Evolutionary conservation across 2,888 invertebrate species (phyloP).

Genomic region (Scaptomyza tumidula): DNA sequence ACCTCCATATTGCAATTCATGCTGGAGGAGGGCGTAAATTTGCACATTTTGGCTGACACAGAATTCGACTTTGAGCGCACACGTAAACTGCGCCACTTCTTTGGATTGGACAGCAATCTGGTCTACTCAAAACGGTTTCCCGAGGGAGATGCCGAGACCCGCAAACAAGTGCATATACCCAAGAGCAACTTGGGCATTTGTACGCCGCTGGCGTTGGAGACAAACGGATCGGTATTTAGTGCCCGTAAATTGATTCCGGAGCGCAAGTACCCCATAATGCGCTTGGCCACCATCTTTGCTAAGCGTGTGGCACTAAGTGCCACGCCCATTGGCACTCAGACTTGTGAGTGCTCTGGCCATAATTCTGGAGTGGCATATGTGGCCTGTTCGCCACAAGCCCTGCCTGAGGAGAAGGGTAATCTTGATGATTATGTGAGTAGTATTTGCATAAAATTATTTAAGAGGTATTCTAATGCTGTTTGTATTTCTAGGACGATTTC

Average conservation of each 20-base stretch:
- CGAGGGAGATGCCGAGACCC: constrained; percentile 89
- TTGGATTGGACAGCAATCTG: constrained; percentile 90
- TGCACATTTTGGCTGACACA: constrained; percentile 93
- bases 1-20: constrained; percentile 92
- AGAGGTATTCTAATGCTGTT: background rate
- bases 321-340: constrained; percentile 86
- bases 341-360: constrained; percentile 89
- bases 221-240: constrained; percentile 90
- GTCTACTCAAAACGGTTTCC: constrained; percentile 93
- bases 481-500: constrained; percentile 74
- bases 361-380: constrained; percentile 88
- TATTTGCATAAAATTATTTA: background rate
- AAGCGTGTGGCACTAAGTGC: constrained; percentile 88
- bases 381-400: constrained; percentile 87
- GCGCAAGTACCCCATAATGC: constrained; percentile 86
- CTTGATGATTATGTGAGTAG: constrained; percentile 81
- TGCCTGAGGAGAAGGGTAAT: constrained; percentile 68
- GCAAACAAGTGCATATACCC: constrained; percentile 90
- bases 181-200: constrained; percentile 92
- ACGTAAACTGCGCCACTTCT: constrained; percentile 89
- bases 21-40: constrained; percentile 91
- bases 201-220: constrained; percentile 92
- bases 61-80: constrained; percentile 91
- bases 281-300: constrained; percentile 88
- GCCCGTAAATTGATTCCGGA: constrained; percentile 87